Conservation (phyloP, 2,797 vertebrate genomes). For the Australoheros facetus region DNA sequence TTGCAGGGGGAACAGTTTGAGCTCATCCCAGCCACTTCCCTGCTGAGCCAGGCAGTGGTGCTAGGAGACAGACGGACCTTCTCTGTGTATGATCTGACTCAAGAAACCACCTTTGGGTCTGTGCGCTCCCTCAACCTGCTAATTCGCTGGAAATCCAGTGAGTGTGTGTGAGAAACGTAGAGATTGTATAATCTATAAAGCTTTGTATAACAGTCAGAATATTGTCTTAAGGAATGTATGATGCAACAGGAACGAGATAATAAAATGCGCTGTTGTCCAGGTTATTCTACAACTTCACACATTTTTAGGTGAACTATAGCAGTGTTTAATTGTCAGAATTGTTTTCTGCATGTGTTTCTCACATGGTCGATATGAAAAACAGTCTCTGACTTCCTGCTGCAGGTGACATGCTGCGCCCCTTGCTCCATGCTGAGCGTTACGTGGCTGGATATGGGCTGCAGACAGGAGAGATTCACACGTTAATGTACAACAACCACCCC, state of each 20-base stretch:
- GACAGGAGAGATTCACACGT: constrained; percentile 91
- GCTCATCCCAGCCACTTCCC: constrained; percentile 82
- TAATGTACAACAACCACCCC: constrained; percentile 93
- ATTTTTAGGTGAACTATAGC: not conserved
- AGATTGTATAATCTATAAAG: constrained; percentile 6
- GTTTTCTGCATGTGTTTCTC: not conserved
- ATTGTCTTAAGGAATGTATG: not conserved
- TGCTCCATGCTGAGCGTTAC: constrained; percentile 91
- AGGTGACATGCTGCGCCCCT: constrained; percentile 82
- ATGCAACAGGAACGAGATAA: not conserved
- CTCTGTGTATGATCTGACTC: constrained; percentile 90
- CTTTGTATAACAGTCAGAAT: not conserved
- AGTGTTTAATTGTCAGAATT: not conserved
- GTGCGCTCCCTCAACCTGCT: constrained; percentile 90
- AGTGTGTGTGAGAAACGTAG: constrained; percentile 77
- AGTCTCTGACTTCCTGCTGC: not conserved
- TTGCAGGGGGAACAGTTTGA: constrained; percentile 89
- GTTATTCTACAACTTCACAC: not conserved
- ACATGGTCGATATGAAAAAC: not conserved
- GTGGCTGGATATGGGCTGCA: constrained; percentile 95
- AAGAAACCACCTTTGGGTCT: constrained; percentile 82
- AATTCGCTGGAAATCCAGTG: constrained; percentile 89
- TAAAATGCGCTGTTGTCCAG: not conserved
- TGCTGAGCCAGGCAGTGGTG: constrained; percentile 84
- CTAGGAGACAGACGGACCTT: constrained; percentile 90